Evolutionary conservation across 2,113 vertebrate genomes (phyloP), one percentile per base, ranked within the genome.

Genomic region (Anser brachyrhynchus): DNA sequence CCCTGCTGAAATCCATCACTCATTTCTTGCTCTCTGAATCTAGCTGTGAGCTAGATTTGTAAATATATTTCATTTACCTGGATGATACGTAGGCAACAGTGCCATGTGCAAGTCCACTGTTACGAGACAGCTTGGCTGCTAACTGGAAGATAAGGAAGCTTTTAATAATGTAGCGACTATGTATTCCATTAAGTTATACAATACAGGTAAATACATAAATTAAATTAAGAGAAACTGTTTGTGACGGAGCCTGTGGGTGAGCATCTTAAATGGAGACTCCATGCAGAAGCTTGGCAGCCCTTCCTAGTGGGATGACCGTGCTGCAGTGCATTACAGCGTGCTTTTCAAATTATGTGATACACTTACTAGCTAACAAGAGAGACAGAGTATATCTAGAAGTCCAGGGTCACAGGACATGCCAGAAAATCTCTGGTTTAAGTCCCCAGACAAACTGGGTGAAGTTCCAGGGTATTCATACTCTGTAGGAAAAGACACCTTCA

Each of bases 401-500:
- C 16, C 8, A 29, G 5, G 22, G 28, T 76, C 44, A 89, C 6
- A 43, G 44, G 51, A 55, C 26, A 66, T 8, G 21, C 19, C 62
- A 69, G 31, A 15, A 79, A 75, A 20, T 22, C 21, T 43, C 0
- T 0, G 6, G 4, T 39, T 0, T 11, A 79, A 66, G 74, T 44
- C 39, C 16, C 37, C 77, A 19, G 25, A 80, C 41, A 93, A 85
- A 85, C 12, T 43, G 64, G 37, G 76, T 70, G 7, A 84, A 85
- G 77, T 89, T 87, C 67, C 51, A 89, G 39, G 75, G 67, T 77
- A 78, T 71, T 80, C 62, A 74, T 35, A 75, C 65, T 37, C 87
- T 49, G 64, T 17, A 96, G 80, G 54, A 84, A 83, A 94, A 96
- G 49, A 73, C 18, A 52, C 90, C 91, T 93, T 95, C 86, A 92